Conservation (phyloP, 2,113 vertebrate genomes). For the Lophius piscatorius region DNA sequence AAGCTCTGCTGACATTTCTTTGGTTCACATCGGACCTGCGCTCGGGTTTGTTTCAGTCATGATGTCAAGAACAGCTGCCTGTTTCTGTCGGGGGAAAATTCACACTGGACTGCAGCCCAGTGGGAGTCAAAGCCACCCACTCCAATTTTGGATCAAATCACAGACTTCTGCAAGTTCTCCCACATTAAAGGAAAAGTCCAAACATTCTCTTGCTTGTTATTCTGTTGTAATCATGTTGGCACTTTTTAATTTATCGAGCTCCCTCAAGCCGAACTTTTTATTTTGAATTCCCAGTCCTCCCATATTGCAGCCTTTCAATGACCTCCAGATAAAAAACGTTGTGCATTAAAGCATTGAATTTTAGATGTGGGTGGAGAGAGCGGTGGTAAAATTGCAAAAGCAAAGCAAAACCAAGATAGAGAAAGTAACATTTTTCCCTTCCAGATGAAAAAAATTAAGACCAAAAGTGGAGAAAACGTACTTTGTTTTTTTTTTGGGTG, state of each 20-base stretch:
- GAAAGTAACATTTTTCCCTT: too few relatives aligned
- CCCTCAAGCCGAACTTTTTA: not conserved
- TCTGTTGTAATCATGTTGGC: not conserved
- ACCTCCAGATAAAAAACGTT: too few relatives aligned
- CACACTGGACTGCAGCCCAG: constrained; percentile 47
- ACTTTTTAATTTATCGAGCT: too few relatives aligned
- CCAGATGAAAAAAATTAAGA: too few relatives aligned
- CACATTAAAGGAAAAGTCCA: constrained; percentile 48
- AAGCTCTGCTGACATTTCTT: constrained; percentile 31
- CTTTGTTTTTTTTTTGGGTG: too few relatives aligned
- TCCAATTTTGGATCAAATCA: constrained; percentile 55
- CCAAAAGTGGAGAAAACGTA: too few relatives aligned
- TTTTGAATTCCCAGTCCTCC: too few relatives aligned
- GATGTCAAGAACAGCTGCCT: constrained; percentile 60
- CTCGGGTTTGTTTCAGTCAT: constrained; percentile 28
- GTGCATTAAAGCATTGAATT: too few relatives aligned
- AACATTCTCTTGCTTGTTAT: constrained; percentile 11
- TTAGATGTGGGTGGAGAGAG: too few relatives aligned
- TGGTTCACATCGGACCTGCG: constrained; percentile 30
- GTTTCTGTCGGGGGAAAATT: constrained; percentile 54
- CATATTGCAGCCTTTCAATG: too few relatives aligned
- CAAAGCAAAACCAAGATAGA: too few relatives aligned
- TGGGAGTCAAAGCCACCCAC: constrained; percentile 62
- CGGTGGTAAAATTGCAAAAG: too few relatives aligned
- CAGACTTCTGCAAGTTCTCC: constrained; percentile 55